Evolutionary conservation across 2,113 vertebrate genomes (phyloP), one percentile per base, ranked within the genome.

Genomic region (Turnix velox): DNA sequence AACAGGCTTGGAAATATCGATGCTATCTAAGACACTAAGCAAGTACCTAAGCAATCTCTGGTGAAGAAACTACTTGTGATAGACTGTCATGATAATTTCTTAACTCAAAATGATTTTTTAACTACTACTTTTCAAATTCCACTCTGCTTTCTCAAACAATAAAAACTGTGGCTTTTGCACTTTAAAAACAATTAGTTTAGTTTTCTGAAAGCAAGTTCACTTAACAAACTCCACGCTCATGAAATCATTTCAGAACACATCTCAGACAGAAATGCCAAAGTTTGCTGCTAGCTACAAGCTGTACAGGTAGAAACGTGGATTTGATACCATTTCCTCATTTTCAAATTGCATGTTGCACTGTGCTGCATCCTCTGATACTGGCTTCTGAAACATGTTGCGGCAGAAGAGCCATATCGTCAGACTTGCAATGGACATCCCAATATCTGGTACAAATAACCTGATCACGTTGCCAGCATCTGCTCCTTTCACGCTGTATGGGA

Each of bases 381-480:
- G 97, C 95, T 98, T 99, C 96, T 98, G 98, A 71, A 98, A 98
- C 88, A 99, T 96, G 88, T 98, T 99, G 95, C 99, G 98, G 94
- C 99, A 99, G 97, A 99, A 61, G 55, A 99, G 98, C 99, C 99
- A 99, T 93, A 98, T 98, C 69, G 98, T 95, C 97, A 99, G 93
- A 57, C 99, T 98, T 11, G 97, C 98, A 84, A 98, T 90, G 96
- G 99, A 99, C 99, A 99, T 99, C 86, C 99, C 99, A 12, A 99
- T 99, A 88, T 99, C 99, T 15, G 99, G 99, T 79, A 99, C 97
- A 95, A 99, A 99, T 58, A 99, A 98, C 35, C 99, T 97, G 95
- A 99, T 99, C 69, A 99, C 99, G 73, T 99, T 99, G 68, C 99
- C 99, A 15, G 99, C 98, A 57, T 99, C 99, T 46, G 99, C 98